These are phyloP conservation scores for Tor tambroides DNA, from an alignment of 2,113 vertebrate genomes.

Conservation along the genomic window DNA sequence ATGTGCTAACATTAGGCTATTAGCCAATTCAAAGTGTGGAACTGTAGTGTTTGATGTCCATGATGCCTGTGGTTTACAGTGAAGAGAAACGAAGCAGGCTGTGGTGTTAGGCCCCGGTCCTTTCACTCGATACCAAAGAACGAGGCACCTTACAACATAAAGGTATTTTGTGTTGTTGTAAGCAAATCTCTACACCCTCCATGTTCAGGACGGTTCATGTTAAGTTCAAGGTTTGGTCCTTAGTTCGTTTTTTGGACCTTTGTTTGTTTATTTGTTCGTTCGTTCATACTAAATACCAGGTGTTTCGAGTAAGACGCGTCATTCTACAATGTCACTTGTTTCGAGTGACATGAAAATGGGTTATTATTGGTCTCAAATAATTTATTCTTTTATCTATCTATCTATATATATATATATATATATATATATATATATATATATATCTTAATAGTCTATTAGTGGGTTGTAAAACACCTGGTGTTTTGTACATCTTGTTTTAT, in stretches of 20 bases:
- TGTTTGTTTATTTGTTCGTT: not conserved
- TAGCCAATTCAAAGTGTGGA: too few relatives aligned
- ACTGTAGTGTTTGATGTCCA: too few relatives aligned
- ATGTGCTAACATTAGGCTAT: too few relatives aligned
- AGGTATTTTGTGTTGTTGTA: not conserved
- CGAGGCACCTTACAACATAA: not conserved
- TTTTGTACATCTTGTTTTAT: too few relatives aligned
- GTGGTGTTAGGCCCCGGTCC: not conserved
- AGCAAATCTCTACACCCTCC: not conserved
- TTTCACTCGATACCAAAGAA: constrained; percentile 5
- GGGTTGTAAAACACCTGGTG: too few relatives aligned
- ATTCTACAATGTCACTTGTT: too few relatives aligned
- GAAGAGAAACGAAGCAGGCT: constrained; percentile 1
- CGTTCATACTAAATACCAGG: not conserved
- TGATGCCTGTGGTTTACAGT: not conserved
- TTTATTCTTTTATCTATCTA: too few relatives aligned
- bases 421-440: too few relatives aligned
- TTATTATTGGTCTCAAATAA: not conserved
- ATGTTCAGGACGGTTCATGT: not conserved
- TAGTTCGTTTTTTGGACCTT: not conserved
- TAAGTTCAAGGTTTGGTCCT: not conserved
- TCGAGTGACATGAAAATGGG: not conserved
- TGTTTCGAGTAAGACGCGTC: not conserved
- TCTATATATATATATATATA: too few relatives aligned
- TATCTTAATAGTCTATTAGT: too few relatives aligned